A percentile compares a stretch with the other conserved stretches of the same genome.
Evolutionary conservation across 2,113 vertebrate genomes (phyloP).

Genomic region (Podocnemis expansa): DNA sequence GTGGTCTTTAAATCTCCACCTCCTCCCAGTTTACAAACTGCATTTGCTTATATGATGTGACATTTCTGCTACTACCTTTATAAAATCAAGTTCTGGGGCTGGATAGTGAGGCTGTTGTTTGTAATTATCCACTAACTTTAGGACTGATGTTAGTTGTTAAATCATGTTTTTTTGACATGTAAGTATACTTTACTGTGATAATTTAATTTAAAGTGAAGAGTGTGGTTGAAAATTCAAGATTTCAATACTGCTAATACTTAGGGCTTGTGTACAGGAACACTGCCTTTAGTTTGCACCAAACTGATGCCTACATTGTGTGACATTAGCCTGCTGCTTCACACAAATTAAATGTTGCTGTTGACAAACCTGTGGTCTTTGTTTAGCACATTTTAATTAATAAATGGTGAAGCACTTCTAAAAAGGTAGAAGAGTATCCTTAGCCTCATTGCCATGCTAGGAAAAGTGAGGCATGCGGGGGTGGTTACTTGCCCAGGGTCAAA

Average conservation of each 20-base stretch:
- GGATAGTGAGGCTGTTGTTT: neutral
- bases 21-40: slow-evolving; percentile 18
- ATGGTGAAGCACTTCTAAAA: neutral
- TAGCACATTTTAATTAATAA: neutral
- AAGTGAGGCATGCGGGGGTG: neutral
- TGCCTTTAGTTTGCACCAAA: neutral
- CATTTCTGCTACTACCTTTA: slow-evolving; percentile 8
- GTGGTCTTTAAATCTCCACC: slow-evolving; percentile 17
- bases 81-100: neutral
- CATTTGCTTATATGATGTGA: neutral
- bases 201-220: neutral
- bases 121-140: neutral
- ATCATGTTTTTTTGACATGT: neutral
- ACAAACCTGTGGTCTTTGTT: neutral
- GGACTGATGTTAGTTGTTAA: neutral
- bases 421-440: neutral
- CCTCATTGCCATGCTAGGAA: neutral
- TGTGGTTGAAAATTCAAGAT: neutral
- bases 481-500: neutral
- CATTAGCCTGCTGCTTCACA: neutral
- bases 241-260: neutral
- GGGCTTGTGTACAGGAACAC: neutral
- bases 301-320: neutral
- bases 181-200: neutral
- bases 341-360: neutral